Evolutionary conservation across 92 coral and sea anemone genomes (phyloP), one percentile per base, ranked within the genome.

Genomic region (Palythoa grandiflora): DNA sequence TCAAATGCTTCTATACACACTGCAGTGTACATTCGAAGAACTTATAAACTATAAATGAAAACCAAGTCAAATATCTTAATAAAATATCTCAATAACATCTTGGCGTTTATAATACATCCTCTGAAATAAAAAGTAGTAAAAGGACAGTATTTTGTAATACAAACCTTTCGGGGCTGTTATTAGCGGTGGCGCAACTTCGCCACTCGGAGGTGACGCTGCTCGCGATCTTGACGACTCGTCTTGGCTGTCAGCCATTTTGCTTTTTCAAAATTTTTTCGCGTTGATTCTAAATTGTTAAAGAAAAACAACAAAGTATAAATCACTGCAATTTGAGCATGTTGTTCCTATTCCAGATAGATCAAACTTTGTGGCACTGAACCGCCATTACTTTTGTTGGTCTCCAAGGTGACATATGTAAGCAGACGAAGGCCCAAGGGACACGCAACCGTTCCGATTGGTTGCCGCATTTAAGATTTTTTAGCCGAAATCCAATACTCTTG

Each of bases 101-200:
- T 44, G 53, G 13, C 28, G 28, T 73, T 15, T 37, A 59, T 17
- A 59, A 36, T 39, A 36, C 20, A 72, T 51, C 38, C 14, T 39
- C 5, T 59, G 5, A 11, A 44, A 28, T 28, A 21, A 44, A 3
- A 16, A 17, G 53, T 20, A 13, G 21, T 17, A 73, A 38, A 73
- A 73, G 39, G 78, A 48, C 12, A 55, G 35, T 9, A 7, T 38
- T 35, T 4, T 14, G n/a, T 19, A 38, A 48, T 6, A 78, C 83
- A 39, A 19, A 90, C 93, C 93, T 87, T 90, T 90, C 17, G 68
- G 54, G 15, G 73, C 61, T 59, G 95, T 91, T 15, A 94, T 83
- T 48, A 91, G 78, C 5, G 98, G 96, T 17, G 98, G 96, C 1
- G 98, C 96, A 71, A 94, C 86, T 87, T 94, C 98, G 21, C 74